Base-by-base conservation (phyloP, 2,797 vertebrate species). In the Myotis findleyi region DNA sequence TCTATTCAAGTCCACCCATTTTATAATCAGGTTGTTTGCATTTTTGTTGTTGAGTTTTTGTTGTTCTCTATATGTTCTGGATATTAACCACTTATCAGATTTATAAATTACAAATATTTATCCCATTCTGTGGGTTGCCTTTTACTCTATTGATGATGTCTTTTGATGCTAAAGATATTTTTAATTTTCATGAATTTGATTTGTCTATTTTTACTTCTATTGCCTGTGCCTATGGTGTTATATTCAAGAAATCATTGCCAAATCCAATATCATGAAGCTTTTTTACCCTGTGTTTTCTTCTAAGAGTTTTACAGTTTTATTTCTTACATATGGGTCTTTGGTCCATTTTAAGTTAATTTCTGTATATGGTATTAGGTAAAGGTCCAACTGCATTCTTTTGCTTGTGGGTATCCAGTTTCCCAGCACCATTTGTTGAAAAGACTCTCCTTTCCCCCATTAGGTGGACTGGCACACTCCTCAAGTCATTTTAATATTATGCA, bases 131-230 rank as follows among this genome's bases (percentile, higher is more conserved):
- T 53, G 27, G 47, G 5, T 51, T 62, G 44, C 9, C 18, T 76
- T 84, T 91, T 68, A 66, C 36, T 84, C 14, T 76, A 41, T 44
- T 84, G 33, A 59, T 30, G 59, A 12, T 38, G 7, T 36, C 30
- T 66, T 84, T 55, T 91, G 36, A 84, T 66, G n/a, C 14, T 84
- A 81, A 66, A 71, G 79, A 41, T 36, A 71, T 23, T 71, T 49
- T 62, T 71, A 38, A 87, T 80, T 92, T 92, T 87, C 41, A 72
- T 80, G 25, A 85, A 71, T 71, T 79, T 51, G 38, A 87, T n/a
- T 62, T 71, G 18, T 59, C 41, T 71, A 14, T 71, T 80, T 87
- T 79, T 59, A n/a, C 7, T 71, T 87, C 17, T 51, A 68, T 80
- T 71, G 41, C 53, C 33, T 41, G 13, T 79, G 53, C 10, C 83